Percentiles rank a stretch among this genome's conserved stretches.
Conservation (phyloP, 2,113 vertebrate genomes). For the Pavo muticus region DNA sequence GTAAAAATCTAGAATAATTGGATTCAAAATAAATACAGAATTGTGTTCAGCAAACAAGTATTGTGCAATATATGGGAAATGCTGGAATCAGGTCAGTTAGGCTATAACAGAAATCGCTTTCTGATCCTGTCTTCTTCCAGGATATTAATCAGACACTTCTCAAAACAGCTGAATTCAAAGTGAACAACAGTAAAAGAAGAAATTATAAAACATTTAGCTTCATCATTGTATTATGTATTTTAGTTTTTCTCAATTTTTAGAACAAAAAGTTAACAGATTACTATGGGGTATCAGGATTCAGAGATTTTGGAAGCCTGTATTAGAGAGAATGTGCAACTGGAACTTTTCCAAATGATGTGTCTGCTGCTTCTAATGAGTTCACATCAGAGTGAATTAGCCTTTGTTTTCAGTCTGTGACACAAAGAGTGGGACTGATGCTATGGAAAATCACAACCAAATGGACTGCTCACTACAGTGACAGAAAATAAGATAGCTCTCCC, state of each 20-base stretch:
- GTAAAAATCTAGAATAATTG: neutral
- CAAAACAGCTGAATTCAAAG: neutral
- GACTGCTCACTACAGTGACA: neutral
- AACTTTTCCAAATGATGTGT: slow-evolving; percentile 36
- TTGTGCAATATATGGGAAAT: slow-evolving; percentile 1
- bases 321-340: neutral
- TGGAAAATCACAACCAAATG: slow-evolving; percentile 8
- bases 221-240: neutral
- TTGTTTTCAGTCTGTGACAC: slow-evolving; percentile 40
- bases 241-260: neutral
- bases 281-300: neutral
- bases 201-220: neutral
- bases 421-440: neutral
- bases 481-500: neutral
- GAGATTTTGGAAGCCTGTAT: neutral
- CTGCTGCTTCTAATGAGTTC: slow-evolving; percentile 13
- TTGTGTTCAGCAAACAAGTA: neutral
- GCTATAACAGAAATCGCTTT: slow-evolving; percentile 21
- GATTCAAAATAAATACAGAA: neutral
- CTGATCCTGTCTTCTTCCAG: slow-evolving; percentile 7
- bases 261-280: neutral
- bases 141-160: neutral
- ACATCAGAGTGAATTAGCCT: slow-evolving; percentile 29
- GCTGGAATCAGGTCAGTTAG: slow-evolving; percentile 47
- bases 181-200: neutral